phyloP scores from a whole-genome alignment of 2,797 vertebrate species.

The Thalassophryne amazonica region DNA sequence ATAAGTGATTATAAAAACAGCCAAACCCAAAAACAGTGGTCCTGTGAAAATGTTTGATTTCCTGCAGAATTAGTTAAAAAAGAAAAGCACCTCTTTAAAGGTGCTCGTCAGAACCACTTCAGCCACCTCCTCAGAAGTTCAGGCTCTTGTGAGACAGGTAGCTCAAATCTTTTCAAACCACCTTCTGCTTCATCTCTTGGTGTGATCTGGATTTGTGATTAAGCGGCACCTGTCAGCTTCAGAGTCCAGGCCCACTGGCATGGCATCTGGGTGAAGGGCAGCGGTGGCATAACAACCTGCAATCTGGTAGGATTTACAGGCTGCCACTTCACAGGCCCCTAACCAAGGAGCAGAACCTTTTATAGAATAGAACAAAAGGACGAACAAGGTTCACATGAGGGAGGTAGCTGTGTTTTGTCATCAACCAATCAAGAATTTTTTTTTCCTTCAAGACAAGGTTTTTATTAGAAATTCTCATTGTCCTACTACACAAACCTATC shows the following conservation, averaged over 20 bases:
- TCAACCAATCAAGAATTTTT: not conserved
- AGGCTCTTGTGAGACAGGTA: not conserved
- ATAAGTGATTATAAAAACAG: not conserved
- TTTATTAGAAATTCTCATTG: not conserved
- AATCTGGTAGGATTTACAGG: conserved; percentile 77
- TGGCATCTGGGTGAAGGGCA: conserved; percentile 74
- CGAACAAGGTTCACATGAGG: not conserved
- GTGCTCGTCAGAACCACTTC: too few species aligned
- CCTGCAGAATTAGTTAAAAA: not conserved
- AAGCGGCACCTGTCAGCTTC: conserved; percentile 74
- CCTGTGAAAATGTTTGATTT: not conserved
- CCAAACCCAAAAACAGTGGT: not conserved
- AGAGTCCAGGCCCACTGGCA: conserved; percentile 91
- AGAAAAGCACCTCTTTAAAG: too few species aligned
- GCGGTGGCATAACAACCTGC: conserved; percentile 74
- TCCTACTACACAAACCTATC: not conserved
- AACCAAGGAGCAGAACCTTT: conserved; percentile 86
- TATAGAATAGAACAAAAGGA: conserved; percentile 10
- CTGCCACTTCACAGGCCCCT: conserved; percentile 81
- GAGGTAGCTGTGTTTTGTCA: not conserved
- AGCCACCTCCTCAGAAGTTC: not conserved
- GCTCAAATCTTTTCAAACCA: not conserved
- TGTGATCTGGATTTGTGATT: conserved; percentile 30
- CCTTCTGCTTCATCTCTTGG: not conserved
- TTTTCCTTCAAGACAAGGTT: not conserved